phyloP scores from a whole-genome alignment of 2,113 vertebrate genomes.

The Lagenorhynchus albirostris region DNA sequence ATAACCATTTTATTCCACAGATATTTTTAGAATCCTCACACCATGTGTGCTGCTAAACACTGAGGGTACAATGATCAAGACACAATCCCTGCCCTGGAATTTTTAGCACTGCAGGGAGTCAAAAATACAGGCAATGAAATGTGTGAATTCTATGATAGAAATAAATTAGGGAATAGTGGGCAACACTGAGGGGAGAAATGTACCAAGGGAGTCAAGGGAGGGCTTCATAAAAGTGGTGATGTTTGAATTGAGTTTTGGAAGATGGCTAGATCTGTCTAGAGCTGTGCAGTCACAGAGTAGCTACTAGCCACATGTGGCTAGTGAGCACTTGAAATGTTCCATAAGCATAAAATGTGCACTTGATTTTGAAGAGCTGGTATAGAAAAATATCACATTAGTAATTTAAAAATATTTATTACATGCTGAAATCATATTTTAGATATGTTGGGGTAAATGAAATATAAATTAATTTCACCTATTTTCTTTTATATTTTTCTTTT shows the following conservation, averaged over 20 bases:
- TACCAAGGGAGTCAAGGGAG: background rate
- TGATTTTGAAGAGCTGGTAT: background rate
- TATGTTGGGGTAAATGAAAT: background rate
- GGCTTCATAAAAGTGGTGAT: background rate
- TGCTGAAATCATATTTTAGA: background rate
- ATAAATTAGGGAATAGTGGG: background rate
- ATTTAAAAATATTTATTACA: background rate
- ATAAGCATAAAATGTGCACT: background rate
- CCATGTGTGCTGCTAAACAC: background rate
- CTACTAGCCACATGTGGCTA: background rate
- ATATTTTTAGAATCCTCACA: background rate
- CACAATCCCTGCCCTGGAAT: background rate
- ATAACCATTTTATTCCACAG: background rate
- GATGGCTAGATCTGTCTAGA: background rate
- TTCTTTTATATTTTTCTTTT: constrained; percentile 20
- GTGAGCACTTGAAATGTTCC: background rate
- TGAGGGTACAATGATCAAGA: background rate
- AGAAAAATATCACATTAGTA: background rate
- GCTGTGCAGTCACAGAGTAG: background rate
- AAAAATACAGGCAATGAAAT: background rate
- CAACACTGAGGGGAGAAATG: background rate
- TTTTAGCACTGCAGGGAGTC: background rate
- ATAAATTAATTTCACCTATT: background rate
- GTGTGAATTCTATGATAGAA: background rate
- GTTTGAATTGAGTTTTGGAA: background rate